phyloP scores from a whole-genome alignment of 30 jellyfish, hydroid and myxozoan genomes.

The Sanderia malayensis region DNA sequence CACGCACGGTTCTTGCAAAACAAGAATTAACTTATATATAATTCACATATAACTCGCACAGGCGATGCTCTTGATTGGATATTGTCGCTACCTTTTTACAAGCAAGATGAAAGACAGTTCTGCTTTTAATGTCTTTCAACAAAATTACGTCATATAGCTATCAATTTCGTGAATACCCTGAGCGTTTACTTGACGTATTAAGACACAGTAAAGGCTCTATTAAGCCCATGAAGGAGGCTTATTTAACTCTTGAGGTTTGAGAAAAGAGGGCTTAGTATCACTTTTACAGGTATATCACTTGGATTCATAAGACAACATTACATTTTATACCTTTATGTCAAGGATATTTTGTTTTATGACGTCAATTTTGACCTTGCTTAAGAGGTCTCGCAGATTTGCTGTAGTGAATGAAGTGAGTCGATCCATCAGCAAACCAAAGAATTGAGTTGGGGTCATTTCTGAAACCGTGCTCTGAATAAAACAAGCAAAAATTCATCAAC shows the following conservation, averaged over 20 bases:
- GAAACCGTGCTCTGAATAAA: constrained; percentile 52
- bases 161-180: not conserved
- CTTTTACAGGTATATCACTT: no score
- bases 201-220: not conserved
- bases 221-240: not conserved
- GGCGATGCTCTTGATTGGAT: no score
- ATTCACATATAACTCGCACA: not conserved
- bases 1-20: constrained; percentile 43
- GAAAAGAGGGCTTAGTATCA: not conserved
- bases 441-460: constrained; percentile 60
- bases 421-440: constrained; percentile 49
- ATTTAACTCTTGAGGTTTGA: not conserved
- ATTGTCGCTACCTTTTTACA: no score
- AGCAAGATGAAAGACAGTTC: not conserved
- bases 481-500: not conserved
- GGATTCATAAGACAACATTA: no score
- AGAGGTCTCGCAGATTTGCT: constrained; percentile 37
- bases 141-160: not conserved
- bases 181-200: not conserved
- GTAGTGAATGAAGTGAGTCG: constrained; percentile 58
- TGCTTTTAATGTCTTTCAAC: not conserved
- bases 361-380: constrained; percentile 50
- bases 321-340: constrained; percentile 45
- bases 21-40: not conserved
- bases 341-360: constrained; percentile 47